Percentiles rank a stretch among this genome's conserved stretches.
Conservation (phyloP, 2,113 vertebrate genomes). For the Entelurus aequoreus region DNA sequence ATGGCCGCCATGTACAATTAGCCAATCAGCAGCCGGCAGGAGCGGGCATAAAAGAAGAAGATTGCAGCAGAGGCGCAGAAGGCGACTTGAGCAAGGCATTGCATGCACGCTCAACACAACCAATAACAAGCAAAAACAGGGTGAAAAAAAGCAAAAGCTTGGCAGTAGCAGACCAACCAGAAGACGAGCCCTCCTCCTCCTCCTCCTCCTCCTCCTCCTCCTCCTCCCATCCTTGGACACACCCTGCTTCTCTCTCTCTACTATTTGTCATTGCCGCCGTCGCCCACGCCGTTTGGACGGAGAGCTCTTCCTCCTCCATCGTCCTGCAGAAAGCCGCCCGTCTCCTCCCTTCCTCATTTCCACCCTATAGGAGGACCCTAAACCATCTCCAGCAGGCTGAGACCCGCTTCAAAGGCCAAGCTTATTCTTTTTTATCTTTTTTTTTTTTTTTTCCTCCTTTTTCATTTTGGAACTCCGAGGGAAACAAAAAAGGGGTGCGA, state of each 20-base stretch:
- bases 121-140: slow-evolving; percentile 26
- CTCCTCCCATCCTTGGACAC: slow-evolving; percentile 75
- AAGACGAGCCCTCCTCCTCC: slow-evolving; percentile 62
- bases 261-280: slow-evolving; percentile 36
- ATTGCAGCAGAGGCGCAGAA: slow-evolving; percentile 82
- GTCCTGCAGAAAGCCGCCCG: slow-evolving; percentile 58
- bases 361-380: slow-evolving; percentile 72
- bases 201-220: background rate
- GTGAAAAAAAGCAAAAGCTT: background rate
- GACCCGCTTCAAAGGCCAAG: slow-evolving; percentile 59
- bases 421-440: slow-evolving; percentile 67
- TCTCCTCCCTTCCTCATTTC: slow-evolving; percentile 67
- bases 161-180: slow-evolving; percentile 64
- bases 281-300: slow-evolving; percentile 74
- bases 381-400: slow-evolving; percentile 70
- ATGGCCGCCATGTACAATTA: slow-evolving; percentile 80
- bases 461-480: slow-evolving; percentile 49
- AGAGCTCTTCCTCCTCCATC: slow-evolving; percentile 62
- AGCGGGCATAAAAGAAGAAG: slow-evolving; percentile 82
- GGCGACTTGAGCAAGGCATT: slow-evolving; percentile 77
- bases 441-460: slow-evolving; percentile 71
- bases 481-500: slow-evolving; percentile 38
- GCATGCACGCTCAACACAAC: slow-evolving; percentile 54
- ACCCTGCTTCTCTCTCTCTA: slow-evolving; percentile 78
- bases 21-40: slow-evolving; percentile 77